Percentiles rank a stretch among this genome's conserved stretches.
phyloP scores from a whole-genome alignment of 2,888 invertebrate species.

The Xestia ashworthii region DNA sequence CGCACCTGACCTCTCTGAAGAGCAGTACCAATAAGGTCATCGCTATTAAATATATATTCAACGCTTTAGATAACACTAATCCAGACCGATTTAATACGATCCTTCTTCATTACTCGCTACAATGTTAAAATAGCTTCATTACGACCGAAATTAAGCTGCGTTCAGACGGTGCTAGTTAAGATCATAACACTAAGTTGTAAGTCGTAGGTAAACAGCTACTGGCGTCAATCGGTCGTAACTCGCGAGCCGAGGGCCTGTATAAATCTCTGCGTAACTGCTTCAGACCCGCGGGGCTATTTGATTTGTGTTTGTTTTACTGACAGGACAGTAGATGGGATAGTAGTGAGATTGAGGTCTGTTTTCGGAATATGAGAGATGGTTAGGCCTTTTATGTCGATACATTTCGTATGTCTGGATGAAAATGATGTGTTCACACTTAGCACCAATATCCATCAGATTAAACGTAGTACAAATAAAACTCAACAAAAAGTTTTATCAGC shows the following conservation, averaged over 20 bases:
- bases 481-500: neutral
- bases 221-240: conserved; percentile 67
- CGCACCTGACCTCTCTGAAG: neutral
- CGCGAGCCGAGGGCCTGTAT: conserved; percentile 64
- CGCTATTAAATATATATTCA: neutral
- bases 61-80: conserved; percentile 5
- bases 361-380: neutral
- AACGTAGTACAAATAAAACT: neutral
- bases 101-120: conserved; percentile 26
- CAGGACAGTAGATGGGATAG: conserved; percentile 27
- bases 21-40: neutral
- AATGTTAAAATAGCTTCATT: conserved; percentile 49
- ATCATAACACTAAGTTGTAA: conserved; percentile 44
- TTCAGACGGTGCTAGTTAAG: conserved; percentile 26
- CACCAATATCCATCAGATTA: neutral
- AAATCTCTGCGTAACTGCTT: conserved; percentile 71
- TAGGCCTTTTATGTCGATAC: neutral
- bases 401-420: neutral
- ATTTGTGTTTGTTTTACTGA: conserved; percentile 57
- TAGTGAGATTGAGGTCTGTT: neutral
- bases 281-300: conserved; percentile 56
- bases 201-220: conserved; percentile 62
- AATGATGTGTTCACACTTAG: too few relatives aligned
- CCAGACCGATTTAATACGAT: neutral
- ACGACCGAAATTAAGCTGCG: conserved; percentile 23